Evolutionary conservation across 2,113 vertebrate species (phyloP).

Genomic region (Strix uralensis): DNA sequence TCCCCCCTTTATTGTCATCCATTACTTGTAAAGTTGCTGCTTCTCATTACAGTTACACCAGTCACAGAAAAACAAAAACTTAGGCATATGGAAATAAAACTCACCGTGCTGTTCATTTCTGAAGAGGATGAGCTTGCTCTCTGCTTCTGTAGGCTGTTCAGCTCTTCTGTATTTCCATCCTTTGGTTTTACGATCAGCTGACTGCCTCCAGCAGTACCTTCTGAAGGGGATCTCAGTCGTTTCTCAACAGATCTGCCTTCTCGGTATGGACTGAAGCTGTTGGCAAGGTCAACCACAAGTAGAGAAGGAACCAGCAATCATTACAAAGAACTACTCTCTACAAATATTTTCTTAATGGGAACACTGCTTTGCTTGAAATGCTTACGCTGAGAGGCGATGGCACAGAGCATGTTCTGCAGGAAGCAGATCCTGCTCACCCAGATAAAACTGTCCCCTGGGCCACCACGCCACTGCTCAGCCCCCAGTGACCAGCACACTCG

Average conservation of each 20-base stretch:
- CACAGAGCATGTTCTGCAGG: too few species aligned
- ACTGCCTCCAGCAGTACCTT: conserved; percentile 90
- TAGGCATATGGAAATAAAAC: not conserved
- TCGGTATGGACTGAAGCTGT: conserved; percentile 84
- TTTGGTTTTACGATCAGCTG: conserved; percentile 83
- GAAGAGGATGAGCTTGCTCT: conserved; percentile 90
- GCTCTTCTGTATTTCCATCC: conserved; percentile 81
- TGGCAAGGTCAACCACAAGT: conserved; percentile 67
- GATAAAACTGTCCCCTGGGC: not conserved
- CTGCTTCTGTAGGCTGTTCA: conserved; percentile 81
- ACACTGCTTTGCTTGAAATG: too few species aligned
- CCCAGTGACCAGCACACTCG: too few species aligned
- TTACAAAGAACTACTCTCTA: not conserved
- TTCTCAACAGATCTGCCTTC: conserved; percentile 89
- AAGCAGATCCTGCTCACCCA: not conserved
- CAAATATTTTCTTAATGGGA: too few species aligned
- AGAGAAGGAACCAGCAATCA: not conserved
- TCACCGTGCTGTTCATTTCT: conserved; percentile 96
- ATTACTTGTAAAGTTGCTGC: not conserved
- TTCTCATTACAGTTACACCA: not conserved
- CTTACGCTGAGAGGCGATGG: too few species aligned
- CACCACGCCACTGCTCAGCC: not conserved
- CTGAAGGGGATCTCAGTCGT: conserved; percentile 90
- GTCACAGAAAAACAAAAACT: not conserved
- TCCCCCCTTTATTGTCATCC: not conserved